Evolutionary conservation across 2,888 invertebrate genomes (phyloP).

Genomic region (Oscheius sp.): DNA sequence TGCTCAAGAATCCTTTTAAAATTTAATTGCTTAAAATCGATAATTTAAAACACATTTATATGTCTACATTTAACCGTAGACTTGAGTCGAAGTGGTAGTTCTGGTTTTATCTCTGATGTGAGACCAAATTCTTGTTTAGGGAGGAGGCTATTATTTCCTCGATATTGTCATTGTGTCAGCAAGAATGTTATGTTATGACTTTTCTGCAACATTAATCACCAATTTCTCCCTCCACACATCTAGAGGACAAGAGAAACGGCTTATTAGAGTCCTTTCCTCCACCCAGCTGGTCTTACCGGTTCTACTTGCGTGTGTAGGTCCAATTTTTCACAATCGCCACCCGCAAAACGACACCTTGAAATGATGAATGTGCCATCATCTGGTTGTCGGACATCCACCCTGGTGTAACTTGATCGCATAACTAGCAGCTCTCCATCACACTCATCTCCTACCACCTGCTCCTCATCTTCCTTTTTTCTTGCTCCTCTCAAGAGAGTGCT

Average conservation of each 20-base stretch:
- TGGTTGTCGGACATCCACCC: slow-evolving; percentile 24
- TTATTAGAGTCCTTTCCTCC: too few relatives aligned
- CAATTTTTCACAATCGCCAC: slow-evolving; percentile 17
- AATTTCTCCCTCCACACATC: not conserved
- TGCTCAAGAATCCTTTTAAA: too few relatives aligned
- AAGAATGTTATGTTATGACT: slow-evolving; percentile 1
- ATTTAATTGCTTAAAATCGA: too few relatives aligned
- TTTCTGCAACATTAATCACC: slow-evolving; percentile 11
- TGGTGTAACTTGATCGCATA: slow-evolving; percentile 27
- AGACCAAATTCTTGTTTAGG: too few relatives aligned
- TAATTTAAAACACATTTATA: too few relatives aligned
- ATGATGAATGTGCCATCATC: slow-evolving; percentile 25
- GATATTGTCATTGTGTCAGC: not conserved
- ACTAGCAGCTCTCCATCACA: slow-evolving; percentile 20
- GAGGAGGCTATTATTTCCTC: not conserved
- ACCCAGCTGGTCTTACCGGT: not conserved
- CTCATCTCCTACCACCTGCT: slow-evolving; percentile 7
- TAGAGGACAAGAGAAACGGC: too few relatives aligned
- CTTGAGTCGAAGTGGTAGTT: too few relatives aligned
- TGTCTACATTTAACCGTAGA: too few relatives aligned
- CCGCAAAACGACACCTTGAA: slow-evolving; percentile 19
- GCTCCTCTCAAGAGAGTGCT: not conserved
- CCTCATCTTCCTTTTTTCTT: not conserved
- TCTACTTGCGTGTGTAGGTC: slow-evolving; percentile 9
- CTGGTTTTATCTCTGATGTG: too few relatives aligned